Conservation (phyloP, 2,113 vertebrate genomes). For the Ondatra zibethicus region DNA sequence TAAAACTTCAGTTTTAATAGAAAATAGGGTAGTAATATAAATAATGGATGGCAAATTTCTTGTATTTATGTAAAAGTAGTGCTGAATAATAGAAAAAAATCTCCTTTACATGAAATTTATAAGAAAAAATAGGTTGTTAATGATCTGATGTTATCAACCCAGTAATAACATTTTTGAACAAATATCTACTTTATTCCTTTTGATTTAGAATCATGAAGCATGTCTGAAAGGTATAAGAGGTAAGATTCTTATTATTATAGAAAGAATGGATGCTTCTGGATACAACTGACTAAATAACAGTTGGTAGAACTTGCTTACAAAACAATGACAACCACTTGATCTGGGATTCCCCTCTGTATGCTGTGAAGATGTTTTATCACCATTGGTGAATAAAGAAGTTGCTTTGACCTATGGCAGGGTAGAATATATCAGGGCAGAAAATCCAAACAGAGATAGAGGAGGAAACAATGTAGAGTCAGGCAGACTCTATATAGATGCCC, state of each 20-base stretch:
- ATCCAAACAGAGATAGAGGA: no score
- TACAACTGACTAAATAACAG: not conserved
- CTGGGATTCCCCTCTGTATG: no score
- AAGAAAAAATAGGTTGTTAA: not conserved
- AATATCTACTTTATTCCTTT: not conserved
- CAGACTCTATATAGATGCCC: no score
- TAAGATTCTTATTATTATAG: not conserved
- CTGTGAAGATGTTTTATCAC: no score
- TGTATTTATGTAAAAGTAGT: not conserved
- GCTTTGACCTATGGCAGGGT: no score
- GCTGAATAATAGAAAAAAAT: not conserved
- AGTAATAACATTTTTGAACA: not conserved
- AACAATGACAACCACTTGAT: not conserved
- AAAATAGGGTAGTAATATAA: not conserved
- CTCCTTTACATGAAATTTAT: not conserved
- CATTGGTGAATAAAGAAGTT: no score
- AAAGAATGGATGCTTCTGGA: not conserved
- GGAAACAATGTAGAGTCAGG: no score
- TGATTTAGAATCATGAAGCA: conserved; percentile 7
- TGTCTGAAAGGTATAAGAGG: not conserved
- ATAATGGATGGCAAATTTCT: not conserved
- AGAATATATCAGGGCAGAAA: no score
- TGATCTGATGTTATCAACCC: not conserved
- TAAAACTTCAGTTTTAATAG: not conserved
- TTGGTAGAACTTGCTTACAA: not conserved